A percentile compares a stretch with the other conserved stretches of the same genome.
These are phyloP conservation scores for Rallus crepitans DNA, from an alignment of 2,797 vertebrate species.

Conservation along the genomic window DNA sequence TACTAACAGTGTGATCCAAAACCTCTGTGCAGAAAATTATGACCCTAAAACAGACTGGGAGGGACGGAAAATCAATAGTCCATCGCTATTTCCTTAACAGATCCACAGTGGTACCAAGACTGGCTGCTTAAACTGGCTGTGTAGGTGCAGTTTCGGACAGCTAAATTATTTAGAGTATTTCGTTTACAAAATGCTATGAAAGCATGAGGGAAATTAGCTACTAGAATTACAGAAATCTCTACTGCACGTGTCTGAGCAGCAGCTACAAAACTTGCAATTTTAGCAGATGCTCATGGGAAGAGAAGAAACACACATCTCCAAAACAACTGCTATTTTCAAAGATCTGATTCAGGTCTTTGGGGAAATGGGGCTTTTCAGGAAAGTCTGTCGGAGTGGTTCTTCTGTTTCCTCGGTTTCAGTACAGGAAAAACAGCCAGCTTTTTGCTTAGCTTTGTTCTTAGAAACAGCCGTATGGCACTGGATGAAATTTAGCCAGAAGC, in stretches of 20 bases:
- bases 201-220: background rate
- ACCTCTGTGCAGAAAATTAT: background rate
- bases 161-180: background rate
- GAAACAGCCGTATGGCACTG: background rate
- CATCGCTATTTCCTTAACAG: background rate
- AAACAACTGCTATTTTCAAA: background rate
- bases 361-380: constrained; percentile 3
- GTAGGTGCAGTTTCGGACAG: background rate
- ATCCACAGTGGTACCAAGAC: background rate
- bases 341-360: background rate
- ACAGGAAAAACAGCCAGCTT: background rate
- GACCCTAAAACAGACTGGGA: background rate
- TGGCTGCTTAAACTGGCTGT: background rate
- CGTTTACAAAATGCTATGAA: background rate
- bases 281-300: background rate
- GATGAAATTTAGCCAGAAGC: background rate
- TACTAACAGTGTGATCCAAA: background rate
- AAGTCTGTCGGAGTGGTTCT: background rate
- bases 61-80: background rate
- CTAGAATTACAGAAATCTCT: background rate
- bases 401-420: background rate
- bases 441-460: background rate
- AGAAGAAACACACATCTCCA: background rate
- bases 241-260: background rate
- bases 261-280: background rate